Evolutionary conservation across 2,888 invertebrate species (phyloP), one percentile per base, ranked within the genome.

Genomic region (Stenotaenia linearis): DNA sequence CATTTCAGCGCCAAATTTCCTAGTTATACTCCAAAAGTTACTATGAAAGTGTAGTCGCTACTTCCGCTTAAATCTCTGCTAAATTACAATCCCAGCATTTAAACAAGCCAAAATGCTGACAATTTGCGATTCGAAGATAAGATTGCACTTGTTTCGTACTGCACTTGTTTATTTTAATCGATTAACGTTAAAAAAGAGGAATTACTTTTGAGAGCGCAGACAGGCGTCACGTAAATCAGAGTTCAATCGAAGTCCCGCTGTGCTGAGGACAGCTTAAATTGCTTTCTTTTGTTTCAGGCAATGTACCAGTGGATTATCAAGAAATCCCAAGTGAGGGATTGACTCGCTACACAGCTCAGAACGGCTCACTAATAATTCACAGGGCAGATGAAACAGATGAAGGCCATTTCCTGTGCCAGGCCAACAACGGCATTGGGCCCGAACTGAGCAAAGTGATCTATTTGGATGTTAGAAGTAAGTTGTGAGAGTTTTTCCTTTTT

Each of bases 401-500:
- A 74, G 81, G 81, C 21, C 78, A 80, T 78, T 81, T 79, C 74
- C 37, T 81, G 18, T 81, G 81, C 23, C 81, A 81, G 75, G 81
- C 78, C 35, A 80, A 78, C 78, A 81, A 81, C 69, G 81, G 80
- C 23, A 77, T 81, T 6, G 81, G 80, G 25, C 23, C 80, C 5
- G 81, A 80, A 78, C 80, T 81, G 9, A 81, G 81, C 78, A 81
- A 81, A 79, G 79, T 81, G 18, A 61, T 81, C 32, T 81, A 78
- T 75, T 69, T 81, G 15, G 81, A 81, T 35, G 81, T 81, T 18
- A 79, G 78, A 80, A 80, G 81, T 81, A 80, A 78, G 75, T 28
- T 37, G 23, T 28, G n/a, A n/a, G n/a, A n/a, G n/a, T 40, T n/a
- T 77, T 37, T 75, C 10, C 10, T n/a, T 75, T 18, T 32, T 32